Evolutionary conservation across 30 jellyfish, hydroid and myxozoan genomes (phyloP).

Genomic region (Catostylus mosaicus): DNA sequence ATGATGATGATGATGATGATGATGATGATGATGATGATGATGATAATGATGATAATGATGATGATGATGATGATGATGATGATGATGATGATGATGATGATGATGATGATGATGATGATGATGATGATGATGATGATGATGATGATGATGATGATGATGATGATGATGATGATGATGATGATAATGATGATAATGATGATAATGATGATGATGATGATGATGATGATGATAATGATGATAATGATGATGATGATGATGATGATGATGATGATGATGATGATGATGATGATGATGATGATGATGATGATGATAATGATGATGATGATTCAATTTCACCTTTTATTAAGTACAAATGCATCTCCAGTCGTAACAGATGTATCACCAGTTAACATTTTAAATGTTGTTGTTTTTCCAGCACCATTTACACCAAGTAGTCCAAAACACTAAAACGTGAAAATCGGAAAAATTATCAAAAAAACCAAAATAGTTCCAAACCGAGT

Average conservation of each 20-base stretch:
- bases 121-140: constrained; percentile 18
- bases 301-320: background rate
- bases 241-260: constrained; percentile 8
- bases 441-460: constrained; percentile 45
- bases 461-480: background rate
- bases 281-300: background rate
- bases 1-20: background rate
- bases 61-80: constrained; percentile 1
- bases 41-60: background rate
- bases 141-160: constrained; percentile 16
- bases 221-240: constrained; percentile 12
- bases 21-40: background rate
- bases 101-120: constrained; percentile 20
- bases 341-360: constrained; percentile 69
- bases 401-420: constrained; percentile 97
- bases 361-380: constrained; percentile 86
- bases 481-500: no score
- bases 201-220: constrained; percentile 12
- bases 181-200: background rate
- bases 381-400: constrained; percentile 95
- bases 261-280: constrained; percentile 1
- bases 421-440: constrained; percentile 98
- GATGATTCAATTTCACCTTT: constrained; percentile 40
- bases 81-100: constrained; percentile 19
- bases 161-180: constrained; percentile 1